Base-by-base conservation (phyloP, 2,797 vertebrate species). In the Melanotaenia nigrans region DNA sequence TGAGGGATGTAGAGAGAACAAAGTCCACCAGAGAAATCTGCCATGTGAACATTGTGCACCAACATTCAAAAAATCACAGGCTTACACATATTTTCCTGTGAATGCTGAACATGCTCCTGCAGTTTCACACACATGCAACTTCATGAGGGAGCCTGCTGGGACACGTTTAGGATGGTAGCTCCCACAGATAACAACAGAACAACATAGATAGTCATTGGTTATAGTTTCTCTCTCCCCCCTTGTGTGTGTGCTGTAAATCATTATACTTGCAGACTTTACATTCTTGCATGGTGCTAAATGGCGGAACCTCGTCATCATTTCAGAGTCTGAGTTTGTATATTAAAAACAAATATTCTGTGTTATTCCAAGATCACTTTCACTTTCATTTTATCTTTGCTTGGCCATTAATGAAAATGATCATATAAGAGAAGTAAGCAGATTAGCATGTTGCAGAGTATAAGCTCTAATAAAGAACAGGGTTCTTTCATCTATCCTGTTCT, bases 221-320 rank as follows among this genome's bases (percentile, higher is more conserved):
- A 72, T 70, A 58, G 47, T 68, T 53, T 69, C 38, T 51, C 71
- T 72, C 60, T 71, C 12, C 54, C 40, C 14, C 55, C 18, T 64
- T 65, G 47, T 1, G 20, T 1, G 20, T 18, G 65, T 9, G n/a
- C 81, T 85, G 83, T 83, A 88, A 87, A 90, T 89, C 77, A 75
- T 89, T 86, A 81, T 57, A 75, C 82, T 83, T 88, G 83, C 89
- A 87, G 78, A 78, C 77, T 85, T 93, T 92, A 91, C 92, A 93
- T 95, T 94, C 91, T 88, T 90, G 75, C 40, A 73, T 62, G 70
- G 84, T 86, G 87, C 80, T 66, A 77, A 86, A 85, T 79, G 71
- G 85, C 70, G 82, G 80, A 83, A 73, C 70, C 80, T 75, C 80
- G 77, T 65, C 58, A 33, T 84, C 42, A 57, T 79, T 82, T 85